Conservation (phyloP, 2,113 vertebrate species). For the Mellivora capensis region DNA sequence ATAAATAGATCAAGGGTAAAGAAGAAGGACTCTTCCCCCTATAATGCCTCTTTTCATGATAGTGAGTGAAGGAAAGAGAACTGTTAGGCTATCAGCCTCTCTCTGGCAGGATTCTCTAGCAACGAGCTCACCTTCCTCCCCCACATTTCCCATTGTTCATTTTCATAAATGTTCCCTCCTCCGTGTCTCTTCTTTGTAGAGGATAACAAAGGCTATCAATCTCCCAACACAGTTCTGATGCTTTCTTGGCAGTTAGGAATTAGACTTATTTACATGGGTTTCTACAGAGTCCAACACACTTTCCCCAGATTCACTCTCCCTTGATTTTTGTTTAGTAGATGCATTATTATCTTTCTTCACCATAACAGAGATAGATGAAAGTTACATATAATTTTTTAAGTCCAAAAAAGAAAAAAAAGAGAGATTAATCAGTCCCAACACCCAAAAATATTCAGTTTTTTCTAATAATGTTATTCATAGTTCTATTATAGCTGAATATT, state of each 20-base stretch:
- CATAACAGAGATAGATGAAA: not conserved
- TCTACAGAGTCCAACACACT: slow-evolving; percentile 52
- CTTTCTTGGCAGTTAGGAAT: slow-evolving; percentile 75
- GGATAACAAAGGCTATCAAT: slow-evolving; percentile 74
- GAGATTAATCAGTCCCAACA: not conserved
- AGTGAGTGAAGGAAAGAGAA: not conserved
- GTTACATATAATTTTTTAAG: not conserved
- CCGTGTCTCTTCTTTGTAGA: slow-evolving; percentile 58
- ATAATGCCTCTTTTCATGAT: not conserved
- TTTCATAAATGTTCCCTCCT: slow-evolving; percentile 65
- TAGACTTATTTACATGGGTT: slow-evolving; percentile 71
- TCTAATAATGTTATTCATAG: not conserved
- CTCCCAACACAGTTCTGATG: slow-evolving; percentile 57
- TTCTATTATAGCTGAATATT: not conserved
- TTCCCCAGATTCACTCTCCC: slow-evolving; percentile 26
- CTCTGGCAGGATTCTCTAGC: not conserved
- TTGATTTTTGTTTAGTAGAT: not conserved
- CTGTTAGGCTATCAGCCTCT: not conserved
- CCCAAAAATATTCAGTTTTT: not conserved
- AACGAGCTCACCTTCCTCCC: not conserved
- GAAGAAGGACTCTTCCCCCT: not conserved
- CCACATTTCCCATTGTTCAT: slow-evolving; percentile 30
- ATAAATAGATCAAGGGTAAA: not conserved
- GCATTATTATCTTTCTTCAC: not conserved
- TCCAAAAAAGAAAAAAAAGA: not conserved